phyloP scores from a whole-genome alignment of 92 coral and sea anemone species.

The Siderastrea radians region DNA sequence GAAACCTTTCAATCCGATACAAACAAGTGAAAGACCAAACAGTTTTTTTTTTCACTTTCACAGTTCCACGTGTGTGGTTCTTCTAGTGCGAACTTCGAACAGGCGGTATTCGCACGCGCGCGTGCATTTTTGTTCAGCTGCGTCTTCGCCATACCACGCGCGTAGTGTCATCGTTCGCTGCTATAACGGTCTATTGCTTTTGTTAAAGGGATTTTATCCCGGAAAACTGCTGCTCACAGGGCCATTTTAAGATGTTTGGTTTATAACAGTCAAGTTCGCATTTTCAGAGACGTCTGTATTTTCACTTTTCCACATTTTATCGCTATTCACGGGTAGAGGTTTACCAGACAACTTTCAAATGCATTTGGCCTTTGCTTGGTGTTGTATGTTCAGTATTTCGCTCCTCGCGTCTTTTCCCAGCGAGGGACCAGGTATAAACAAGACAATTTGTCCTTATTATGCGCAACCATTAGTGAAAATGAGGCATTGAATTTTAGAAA shows the following conservation, averaged over 20 bases:
- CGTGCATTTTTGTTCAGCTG: background rate
- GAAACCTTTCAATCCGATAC: too few species aligned
- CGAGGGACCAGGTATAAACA: slow-evolving; percentile 21
- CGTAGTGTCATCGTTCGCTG: background rate
- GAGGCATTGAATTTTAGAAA: too few species aligned
- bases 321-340: too few species aligned
- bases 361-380: slow-evolving; percentile 20
- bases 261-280: too few species aligned
- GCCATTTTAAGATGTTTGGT: background rate
- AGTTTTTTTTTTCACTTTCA: too few species aligned
- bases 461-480: too few species aligned
- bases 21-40: too few species aligned
- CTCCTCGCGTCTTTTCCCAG: slow-evolving; percentile 20
- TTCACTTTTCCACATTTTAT: too few species aligned
- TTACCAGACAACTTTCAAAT: background rate
- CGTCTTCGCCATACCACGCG: background rate
- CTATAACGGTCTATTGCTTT: background rate
- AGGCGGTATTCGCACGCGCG: background rate
- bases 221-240: background rate
- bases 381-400: slow-evolving; percentile 1
- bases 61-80: too few species aligned
- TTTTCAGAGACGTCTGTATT: too few species aligned
- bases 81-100: too few species aligned
- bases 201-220: background rate
- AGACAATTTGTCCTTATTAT: background rate